phyloP scores from a whole-genome alignment of 2,113 vertebrate genomes.

The Antigone vipio region DNA sequence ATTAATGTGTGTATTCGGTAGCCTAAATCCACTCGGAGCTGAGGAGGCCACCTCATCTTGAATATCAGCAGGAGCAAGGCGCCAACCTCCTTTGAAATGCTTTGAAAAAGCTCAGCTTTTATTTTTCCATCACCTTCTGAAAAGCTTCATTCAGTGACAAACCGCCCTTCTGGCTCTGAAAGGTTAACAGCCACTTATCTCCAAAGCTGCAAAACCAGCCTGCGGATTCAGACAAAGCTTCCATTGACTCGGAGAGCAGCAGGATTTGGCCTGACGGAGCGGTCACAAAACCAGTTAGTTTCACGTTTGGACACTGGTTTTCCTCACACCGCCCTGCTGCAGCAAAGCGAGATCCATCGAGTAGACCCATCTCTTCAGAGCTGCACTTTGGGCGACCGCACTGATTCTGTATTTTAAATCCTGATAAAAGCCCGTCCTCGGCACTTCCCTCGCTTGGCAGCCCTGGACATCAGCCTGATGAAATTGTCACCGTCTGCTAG shows the following conservation, averaged over 20 bases:
- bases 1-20: not conserved
- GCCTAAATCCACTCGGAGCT: not conserved
- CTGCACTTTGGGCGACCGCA: not conserved
- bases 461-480: not conserved
- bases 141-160: not conserved
- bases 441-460: not conserved
- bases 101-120: not conserved
- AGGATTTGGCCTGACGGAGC: not conserved
- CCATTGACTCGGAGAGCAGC: not conserved
- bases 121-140: not conserved
- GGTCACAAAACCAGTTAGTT: not conserved
- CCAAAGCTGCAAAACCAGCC: not conserved
- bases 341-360: not conserved
- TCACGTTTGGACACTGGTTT: not conserved
- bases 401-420: not conserved
- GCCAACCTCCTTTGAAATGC: not conserved
- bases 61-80: not conserved
- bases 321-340: not conserved
- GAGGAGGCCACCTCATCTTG: not conserved
- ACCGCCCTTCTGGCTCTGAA: not conserved
- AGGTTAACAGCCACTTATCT: not conserved
- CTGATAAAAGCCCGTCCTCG: not conserved
- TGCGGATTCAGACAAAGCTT: not conserved
- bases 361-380: not conserved
- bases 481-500: not conserved